phyloP scores from a whole-genome alignment of 2,797 vertebrate species.

The Lophotriccus pileatus region DNA sequence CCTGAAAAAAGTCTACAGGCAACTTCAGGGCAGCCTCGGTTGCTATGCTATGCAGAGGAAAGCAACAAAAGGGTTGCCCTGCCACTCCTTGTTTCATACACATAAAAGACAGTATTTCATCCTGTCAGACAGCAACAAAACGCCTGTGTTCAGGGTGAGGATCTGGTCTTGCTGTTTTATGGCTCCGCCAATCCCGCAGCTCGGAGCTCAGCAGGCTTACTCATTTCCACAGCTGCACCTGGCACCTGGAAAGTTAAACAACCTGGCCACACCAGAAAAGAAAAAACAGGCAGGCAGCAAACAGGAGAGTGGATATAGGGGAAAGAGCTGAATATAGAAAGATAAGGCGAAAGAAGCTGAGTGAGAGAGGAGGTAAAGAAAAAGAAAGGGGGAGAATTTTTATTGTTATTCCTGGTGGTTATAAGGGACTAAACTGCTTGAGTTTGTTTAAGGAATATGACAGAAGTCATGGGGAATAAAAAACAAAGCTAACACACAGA shows the following conservation, averaged over 20 bases:
- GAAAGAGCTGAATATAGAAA: background rate
- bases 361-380: background rate
- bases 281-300: background rate
- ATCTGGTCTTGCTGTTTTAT: background rate
- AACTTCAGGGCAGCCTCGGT: background rate
- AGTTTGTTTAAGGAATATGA: background rate
- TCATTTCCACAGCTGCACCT: background rate
- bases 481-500: fast-evolving
- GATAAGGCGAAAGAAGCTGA: background rate
- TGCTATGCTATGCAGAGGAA: background rate
- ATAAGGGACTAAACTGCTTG: background rate
- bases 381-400: background rate
- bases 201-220: background rate
- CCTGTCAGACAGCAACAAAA: background rate
- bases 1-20: background rate
- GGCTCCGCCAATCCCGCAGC: background rate
- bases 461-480: background rate
- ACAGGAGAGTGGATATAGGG: background rate
- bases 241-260: background rate
- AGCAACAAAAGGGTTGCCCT: background rate
- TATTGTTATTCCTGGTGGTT: background rate
- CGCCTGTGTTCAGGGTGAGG: background rate
- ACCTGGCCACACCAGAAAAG: background rate
- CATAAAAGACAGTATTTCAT: background rate
- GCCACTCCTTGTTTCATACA: conserved; percentile 29